phyloP scores from a whole-genome alignment of 2,888 invertebrate species.

The Drosophila picticornis region DNA sequence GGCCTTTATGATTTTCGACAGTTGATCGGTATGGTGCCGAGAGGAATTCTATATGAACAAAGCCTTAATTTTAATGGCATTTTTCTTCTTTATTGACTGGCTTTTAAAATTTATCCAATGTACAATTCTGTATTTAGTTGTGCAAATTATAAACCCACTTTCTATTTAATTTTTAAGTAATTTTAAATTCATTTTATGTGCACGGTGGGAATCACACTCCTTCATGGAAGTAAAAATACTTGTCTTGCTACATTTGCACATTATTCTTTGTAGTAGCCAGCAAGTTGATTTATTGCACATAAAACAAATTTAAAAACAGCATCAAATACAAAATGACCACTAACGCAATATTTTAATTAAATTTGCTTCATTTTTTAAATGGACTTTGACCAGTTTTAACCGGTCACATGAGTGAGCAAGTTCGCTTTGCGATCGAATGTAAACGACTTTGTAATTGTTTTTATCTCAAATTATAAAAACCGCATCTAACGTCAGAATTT shows the following conservation, averaged over 20 bases:
- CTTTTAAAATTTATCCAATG: neutral
- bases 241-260: neutral
- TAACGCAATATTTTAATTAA: neutral
- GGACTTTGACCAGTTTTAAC: neutral
- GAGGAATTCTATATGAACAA: neutral
- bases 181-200: neutral
- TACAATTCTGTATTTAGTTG: neutral
- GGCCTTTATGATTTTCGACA: neutral
- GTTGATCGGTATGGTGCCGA: neutral
- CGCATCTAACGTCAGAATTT: neutral
- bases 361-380: neutral
- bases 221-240: neutral
- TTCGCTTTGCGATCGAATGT: neutral
- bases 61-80: neutral
- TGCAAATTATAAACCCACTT: neutral
- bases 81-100: neutral
- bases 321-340: no score
- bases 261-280: neutral
- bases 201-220: neutral
- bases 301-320: neutral
- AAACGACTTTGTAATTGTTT: neutral
- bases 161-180: neutral
- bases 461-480: neutral
- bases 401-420: conserved; percentile 4
- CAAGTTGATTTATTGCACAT: neutral